Evolutionary conservation across 2,797 vertebrate species (phyloP).

Genomic region (Thunnus albacares): DNA sequence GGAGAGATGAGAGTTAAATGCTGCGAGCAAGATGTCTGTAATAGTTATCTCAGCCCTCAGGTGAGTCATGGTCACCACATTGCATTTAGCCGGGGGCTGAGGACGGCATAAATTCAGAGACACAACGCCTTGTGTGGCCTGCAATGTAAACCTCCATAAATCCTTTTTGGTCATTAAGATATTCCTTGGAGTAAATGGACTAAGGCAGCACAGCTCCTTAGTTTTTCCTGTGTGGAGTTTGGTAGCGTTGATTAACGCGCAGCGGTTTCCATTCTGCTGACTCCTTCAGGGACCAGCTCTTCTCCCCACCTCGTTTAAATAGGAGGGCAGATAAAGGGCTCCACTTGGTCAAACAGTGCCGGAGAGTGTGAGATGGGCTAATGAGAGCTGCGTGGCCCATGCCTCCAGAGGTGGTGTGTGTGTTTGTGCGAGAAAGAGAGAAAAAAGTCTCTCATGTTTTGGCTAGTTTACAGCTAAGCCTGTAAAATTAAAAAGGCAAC

Average conservation of each 20-base stretch:
- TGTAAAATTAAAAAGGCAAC: conserved; percentile 49
- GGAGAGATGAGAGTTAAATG: conserved; percentile 32
- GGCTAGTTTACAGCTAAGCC: conserved; percentile 36
- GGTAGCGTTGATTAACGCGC: conserved; percentile 75
- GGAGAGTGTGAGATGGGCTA: conserved; percentile 67
- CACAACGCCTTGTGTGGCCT: conserved; percentile 41
- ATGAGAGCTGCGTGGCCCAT: conserved; percentile 64
- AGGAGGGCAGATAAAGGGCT: conserved; percentile 69
- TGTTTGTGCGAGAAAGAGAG: conserved; percentile 11
- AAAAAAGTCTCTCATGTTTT: conserved; percentile 19
- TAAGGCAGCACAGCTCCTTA: conserved; percentile 61
- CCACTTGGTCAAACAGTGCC: conserved; percentile 71
- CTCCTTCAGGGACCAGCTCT: conserved; percentile 70
- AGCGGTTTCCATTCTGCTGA: conserved; percentile 78
- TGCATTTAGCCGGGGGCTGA: conserved; percentile 69
- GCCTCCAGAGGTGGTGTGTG: conserved; percentile 26
- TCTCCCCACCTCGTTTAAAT: conserved; percentile 72
- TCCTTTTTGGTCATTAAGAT: conserved; percentile 79
- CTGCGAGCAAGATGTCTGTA: conserved; percentile 31
- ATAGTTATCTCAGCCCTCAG: conserved; percentile 56
- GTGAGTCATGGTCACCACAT: conserved; percentile 66
- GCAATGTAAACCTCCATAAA: conserved; percentile 75
- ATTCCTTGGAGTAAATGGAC: conserved; percentile 71
- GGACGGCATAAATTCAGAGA: conserved; percentile 69
- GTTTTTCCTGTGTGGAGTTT: conserved; percentile 65